A percentile compares a stretch with the other conserved stretches of the same genome.
Conservation (phyloP, 2,888 invertebrate genomes). For the Cyclophora punctaria region DNA sequence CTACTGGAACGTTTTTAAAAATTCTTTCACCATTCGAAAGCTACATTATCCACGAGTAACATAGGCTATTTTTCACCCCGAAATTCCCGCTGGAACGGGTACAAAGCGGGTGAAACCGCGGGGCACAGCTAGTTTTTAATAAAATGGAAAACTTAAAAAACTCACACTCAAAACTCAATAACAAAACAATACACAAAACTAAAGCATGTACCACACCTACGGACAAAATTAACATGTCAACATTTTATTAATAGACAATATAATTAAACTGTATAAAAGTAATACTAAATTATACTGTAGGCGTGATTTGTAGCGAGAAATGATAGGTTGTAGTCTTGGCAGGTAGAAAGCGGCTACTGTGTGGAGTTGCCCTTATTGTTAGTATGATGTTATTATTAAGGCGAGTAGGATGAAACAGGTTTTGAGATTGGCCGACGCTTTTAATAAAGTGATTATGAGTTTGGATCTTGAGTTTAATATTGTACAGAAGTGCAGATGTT, state of each 20-base stretch:
- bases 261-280: constrained; percentile 28
- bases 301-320: constrained; percentile 23
- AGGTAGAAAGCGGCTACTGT: constrained; percentile 19
- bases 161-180: not conserved
- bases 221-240: constrained; percentile 36
- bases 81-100: no score
- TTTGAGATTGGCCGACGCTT: no score
- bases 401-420: constrained; percentile 4
- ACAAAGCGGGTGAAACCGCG: no score
- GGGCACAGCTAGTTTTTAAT: no score
- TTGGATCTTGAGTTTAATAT: no score
- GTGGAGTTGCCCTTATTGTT: constrained; percentile 8
- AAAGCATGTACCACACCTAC: constrained; percentile 14
- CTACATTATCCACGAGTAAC: no score
- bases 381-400: not conserved
- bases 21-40: no score
- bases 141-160: not conserved
- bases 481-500: no score
- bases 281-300: constrained; percentile 17
- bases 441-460: no score
- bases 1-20: no score
- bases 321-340: constrained; percentile 16
- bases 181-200: constrained; percentile 1
- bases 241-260: constrained; percentile 39
- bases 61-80: no score